Base-by-base conservation (phyloP, 1,140 invertebrate species). In the Drosophila suzukii region DNA sequence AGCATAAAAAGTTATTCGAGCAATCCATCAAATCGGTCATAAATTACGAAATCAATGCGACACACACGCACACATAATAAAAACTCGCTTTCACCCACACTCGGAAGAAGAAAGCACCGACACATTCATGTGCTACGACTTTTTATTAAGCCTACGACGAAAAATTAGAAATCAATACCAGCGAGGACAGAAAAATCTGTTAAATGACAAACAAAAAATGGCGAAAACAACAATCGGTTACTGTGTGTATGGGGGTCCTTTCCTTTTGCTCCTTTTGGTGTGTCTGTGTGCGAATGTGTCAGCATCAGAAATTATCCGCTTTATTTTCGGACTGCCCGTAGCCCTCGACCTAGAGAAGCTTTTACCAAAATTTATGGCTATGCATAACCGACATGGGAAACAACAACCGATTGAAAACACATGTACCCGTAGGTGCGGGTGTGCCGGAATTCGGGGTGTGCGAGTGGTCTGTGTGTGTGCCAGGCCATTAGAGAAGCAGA, bases 161-260 rank as follows among this genome's bases (percentile, higher is more conserved):
- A 86, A 86, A 82, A 86, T 88, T 79, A 73, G 59, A 79, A 86
- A 82, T 86, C 82, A 86, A 86, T 86, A 86, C 57, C 49, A n/a
- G 15, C 50, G 39, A 56, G 58, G 46, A 30, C 51, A 74, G 32
- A 66, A 68, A 88, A 78, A 85, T 85, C 77, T 86, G 73, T 72
- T 78, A 68, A 78, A 71, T 75, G 63, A 77, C 76, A 84, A 84
- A 71, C 67, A 76, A 77, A 73, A 65, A 55, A 46, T 34, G 39
- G 54, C 44, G 24, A 53, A 39, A 55, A 67, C 43, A 67, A 32
- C 61, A 65, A 72, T 71, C 61, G 59, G 62, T 50, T 17, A 41
- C 41, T 57, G 65, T 70, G 65, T 57, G 63, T 56, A 50, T 70
- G 49, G 43, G 27, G 20, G 30, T 30, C n/a, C 60, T 30, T 10